These are phyloP conservation scores for Sphyrna mokarran DNA, from an alignment of 2,113 vertebrate genomes.

Conservation along the genomic window DNA sequence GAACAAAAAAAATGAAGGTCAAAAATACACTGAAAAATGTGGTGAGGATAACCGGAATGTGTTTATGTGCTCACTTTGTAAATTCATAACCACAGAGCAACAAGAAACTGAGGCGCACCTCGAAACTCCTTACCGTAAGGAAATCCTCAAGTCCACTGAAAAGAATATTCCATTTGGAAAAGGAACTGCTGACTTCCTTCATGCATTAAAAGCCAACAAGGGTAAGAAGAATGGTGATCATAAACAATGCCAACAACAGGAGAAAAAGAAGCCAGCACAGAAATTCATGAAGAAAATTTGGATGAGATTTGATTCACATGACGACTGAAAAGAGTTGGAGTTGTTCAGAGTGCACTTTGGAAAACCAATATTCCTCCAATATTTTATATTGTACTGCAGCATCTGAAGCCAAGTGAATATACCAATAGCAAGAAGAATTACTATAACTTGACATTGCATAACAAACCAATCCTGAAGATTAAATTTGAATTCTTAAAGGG, in stretches of 20 bases:
- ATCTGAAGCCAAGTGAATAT: slow-evolving; percentile 68
- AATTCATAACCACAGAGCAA: too few relatives aligned
- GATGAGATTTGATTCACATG: slow-evolving; percentile 70
- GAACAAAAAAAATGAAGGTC: too few relatives aligned
- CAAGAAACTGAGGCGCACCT: too few relatives aligned
- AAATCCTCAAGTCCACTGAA: too few relatives aligned
- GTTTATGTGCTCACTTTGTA: too few relatives aligned
- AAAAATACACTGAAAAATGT: too few relatives aligned
- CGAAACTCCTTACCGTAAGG: too few relatives aligned
- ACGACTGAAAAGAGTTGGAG: slow-evolving; percentile 78
- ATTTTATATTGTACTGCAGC: slow-evolving; percentile 69
- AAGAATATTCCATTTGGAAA: too few relatives aligned
- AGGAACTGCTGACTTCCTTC: slow-evolving; percentile 38
- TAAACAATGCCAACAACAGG: slow-evolving; percentile 63
- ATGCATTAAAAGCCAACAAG: slow-evolving; percentile 72
- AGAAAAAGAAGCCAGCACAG: slow-evolving; percentile 58
- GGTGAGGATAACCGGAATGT: too few relatives aligned
- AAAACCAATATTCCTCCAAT: slow-evolving; percentile 69
- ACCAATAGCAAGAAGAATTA: slow-evolving; percentile 61
- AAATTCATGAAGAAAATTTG: slow-evolving; percentile 64
- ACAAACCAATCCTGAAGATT: too few relatives aligned
- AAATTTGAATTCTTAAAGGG: slow-evolving; percentile 44
- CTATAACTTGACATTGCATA: too few relatives aligned
- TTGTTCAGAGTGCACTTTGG: slow-evolving; percentile 74
- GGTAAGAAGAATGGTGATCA: slow-evolving; percentile 73